phyloP scores from a whole-genome alignment of 2,888 invertebrate genomes.

The Carterocephalus palaemon region DNA sequence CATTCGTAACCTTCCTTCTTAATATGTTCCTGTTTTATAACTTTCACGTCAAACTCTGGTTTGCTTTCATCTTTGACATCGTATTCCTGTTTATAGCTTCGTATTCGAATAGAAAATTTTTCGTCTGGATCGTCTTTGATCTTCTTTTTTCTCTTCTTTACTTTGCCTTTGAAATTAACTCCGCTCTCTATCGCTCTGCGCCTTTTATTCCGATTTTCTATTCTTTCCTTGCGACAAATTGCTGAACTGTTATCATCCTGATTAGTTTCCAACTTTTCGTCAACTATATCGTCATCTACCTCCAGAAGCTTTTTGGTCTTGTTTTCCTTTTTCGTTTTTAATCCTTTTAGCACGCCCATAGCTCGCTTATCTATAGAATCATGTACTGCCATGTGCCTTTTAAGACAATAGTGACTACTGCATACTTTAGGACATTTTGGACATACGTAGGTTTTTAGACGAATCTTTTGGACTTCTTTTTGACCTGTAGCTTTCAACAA shows the following conservation, averaged over 20 bases:
- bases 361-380: conserved; percentile 55
- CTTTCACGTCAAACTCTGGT: conserved; percentile 20
- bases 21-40: conserved; percentile 15
- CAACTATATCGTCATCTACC: conserved; percentile 24
- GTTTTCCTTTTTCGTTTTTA: conserved; percentile 47
- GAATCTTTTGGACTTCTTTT: conserved; percentile 26
- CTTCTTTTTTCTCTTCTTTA: conserved; percentile 44
- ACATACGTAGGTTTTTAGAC: conserved; percentile 37
- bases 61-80: conserved; percentile 22
- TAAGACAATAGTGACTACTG: conserved; percentile 35
- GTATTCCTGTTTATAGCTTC: conserved; percentile 24
- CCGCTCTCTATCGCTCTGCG: conserved; percentile 24
- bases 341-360: conserved; percentile 47
- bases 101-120: conserved; percentile 18
- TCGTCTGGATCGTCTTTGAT: conserved; percentile 28
- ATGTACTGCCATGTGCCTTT: conserved; percentile 55
- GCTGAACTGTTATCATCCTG: conserved; percentile 19
- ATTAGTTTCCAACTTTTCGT: conserved; percentile 23
- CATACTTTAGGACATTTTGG: conserved; percentile 57
- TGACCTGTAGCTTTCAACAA: conserved; percentile 51
- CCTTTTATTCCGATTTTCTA: conserved; percentile 25
- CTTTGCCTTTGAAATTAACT: conserved; percentile 29
- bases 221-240: conserved; percentile 28
- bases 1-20: conserved; percentile 61
- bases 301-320: conserved; percentile 37